These are phyloP conservation scores for Siderastrea radians DNA, from an alignment of 92 coral and sea anemone species.

Conservation along the genomic window DNA sequence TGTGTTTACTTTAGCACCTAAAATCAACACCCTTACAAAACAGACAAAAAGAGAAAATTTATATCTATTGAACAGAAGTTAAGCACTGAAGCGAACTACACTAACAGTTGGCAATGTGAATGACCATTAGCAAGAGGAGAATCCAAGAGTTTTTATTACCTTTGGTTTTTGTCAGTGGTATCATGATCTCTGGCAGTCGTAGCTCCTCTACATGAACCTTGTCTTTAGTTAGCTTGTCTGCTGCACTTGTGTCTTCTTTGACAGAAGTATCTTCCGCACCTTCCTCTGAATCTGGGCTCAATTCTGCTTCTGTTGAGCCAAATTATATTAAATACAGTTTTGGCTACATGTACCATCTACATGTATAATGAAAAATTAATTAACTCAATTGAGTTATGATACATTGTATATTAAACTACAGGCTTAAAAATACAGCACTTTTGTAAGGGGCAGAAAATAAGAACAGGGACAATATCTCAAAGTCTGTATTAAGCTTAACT, in stretches of 20 bases:
- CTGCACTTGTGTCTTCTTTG: background rate
- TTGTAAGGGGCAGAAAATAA: too few relatives aligned
- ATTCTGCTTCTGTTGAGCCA: constrained; percentile 4
- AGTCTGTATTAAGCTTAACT: too few relatives aligned
- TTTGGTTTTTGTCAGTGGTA: constrained; percentile 68
- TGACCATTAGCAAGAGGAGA: background rate
- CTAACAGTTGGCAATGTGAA: too few relatives aligned
- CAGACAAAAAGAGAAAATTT: too few relatives aligned
- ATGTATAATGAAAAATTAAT: background rate
- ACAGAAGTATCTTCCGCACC: background rate
- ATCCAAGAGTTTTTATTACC: background rate
- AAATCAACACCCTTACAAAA: too few relatives aligned
- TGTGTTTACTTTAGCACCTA: too few relatives aligned
- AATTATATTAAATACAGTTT: background rate
- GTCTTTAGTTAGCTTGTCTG: constrained; percentile 49
- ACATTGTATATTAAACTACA: too few relatives aligned
- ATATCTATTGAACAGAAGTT: too few relatives aligned
- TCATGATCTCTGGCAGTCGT: constrained; percentile 94
- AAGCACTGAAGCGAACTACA: too few relatives aligned
- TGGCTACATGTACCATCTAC: background rate
- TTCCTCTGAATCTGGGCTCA: constrained; percentile 8
- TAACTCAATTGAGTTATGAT: too few relatives aligned
- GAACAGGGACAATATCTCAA: too few relatives aligned
- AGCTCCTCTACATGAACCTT: constrained; percentile 87
- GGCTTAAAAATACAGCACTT: too few relatives aligned